Base-by-base conservation (phyloP, 2,888 invertebrate genomes). In the Cremastobaeus sp. region DNA sequence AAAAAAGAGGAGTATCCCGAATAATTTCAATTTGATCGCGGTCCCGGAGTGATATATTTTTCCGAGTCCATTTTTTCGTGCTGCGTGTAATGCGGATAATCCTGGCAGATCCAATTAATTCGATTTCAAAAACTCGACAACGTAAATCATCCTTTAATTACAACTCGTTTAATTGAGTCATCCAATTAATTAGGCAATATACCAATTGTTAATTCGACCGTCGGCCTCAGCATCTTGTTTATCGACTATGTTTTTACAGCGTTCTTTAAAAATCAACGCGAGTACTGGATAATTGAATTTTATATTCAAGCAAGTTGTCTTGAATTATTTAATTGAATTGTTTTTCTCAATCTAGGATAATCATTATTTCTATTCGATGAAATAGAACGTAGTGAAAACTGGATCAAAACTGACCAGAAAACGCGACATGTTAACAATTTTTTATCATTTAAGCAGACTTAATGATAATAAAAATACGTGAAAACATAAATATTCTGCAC, bases 131-230 rank as follows among this genome's bases (percentile, higher is more conserved):
- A 59, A 68, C 39, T 15, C 37, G 11, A 9, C 20, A 68, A 59
- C 52, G 57, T 66, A 68, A 59, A 68, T 68, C 59, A 57, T 34
- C 21, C n/a, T 52, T 68, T 68, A 59, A 68, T 68, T 43, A 52
- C 45, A 68, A 1, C 2, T 6, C 11, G 5, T 50, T 68, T 68
- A 68, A 68, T 68, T 68, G 59, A 68, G 52, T 68, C 43, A 45
- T 59, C n/a, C 52, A 50, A 68, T 68, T 59, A 59, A 68, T 69
- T 69, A 69, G 25, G 25, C n/a, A 25, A 35, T 57, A 66, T 32
- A 18, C 43, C 15, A 41, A 43, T 43, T 59, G 50, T 59, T 65
- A 55, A 55, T 65, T 11, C 30, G 2, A 12, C 15, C 25, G 39
- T 41, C 21, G 14, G 11, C 41, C 50, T 62, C 39, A 62, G 43